A percentile compares a stretch with the other conserved stretches of the same genome.
These are phyloP conservation scores for Corynorhinus townsendii DNA, from an alignment of 2,113 vertebrate species.

Conservation along the genomic window DNA sequence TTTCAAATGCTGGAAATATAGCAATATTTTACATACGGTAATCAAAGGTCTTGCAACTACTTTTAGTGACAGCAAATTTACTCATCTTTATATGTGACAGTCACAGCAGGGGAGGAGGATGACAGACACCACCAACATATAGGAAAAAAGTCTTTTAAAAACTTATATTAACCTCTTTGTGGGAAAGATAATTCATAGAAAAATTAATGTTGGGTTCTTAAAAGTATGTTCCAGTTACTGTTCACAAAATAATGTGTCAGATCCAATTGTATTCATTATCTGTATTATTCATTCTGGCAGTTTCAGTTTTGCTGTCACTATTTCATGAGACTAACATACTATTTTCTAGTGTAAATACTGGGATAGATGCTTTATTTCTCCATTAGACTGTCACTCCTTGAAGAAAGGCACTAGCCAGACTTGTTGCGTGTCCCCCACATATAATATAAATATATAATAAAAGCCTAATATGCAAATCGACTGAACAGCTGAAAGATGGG, in stretches of 20 bases:
- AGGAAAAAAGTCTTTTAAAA: background rate
- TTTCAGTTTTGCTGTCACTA: background rate
- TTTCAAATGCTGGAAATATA: conserved; percentile 43
- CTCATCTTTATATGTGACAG: conserved; percentile 23
- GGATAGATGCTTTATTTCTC: background rate
- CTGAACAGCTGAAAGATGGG: too few relatives aligned
- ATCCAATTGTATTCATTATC: background rate
- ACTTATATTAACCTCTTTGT: background rate
- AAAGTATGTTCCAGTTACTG: background rate
- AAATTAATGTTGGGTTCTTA: conserved; percentile 23
- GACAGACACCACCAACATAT: background rate
- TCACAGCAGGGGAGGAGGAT: background rate
- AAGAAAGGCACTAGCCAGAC: background rate
- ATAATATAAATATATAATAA: too few relatives aligned
- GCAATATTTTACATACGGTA: conserved; percentile 30
- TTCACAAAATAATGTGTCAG: background rate
- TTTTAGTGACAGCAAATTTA: conserved; percentile 45
- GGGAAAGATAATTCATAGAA: background rate
- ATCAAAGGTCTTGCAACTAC: background rate
- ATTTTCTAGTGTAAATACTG: background rate
- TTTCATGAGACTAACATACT: background rate
- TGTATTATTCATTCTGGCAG: background rate
- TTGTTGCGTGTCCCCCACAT: background rate
- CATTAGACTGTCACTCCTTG: background rate
- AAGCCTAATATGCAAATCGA: too few relatives aligned